Conservation (phyloP, 2,797 vertebrate species). For the Spinibarbus caldwelli region DNA sequence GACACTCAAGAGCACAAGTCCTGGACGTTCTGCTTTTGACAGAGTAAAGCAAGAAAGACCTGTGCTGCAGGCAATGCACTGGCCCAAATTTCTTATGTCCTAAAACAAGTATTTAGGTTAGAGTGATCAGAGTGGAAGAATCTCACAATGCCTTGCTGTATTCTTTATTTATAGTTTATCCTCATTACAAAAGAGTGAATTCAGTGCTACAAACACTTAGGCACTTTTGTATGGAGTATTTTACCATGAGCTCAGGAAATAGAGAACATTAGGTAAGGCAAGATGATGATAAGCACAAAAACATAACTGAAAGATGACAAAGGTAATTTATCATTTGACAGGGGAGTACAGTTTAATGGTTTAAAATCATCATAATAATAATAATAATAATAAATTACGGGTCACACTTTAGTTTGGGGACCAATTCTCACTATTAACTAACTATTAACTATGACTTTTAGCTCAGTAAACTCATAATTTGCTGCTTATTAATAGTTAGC, state of each 20-base stretch:
- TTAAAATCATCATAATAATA: no score
- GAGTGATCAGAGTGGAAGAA: constrained; percentile 1
- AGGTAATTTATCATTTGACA: neutral
- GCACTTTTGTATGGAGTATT: neutral
- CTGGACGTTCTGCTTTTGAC: constrained; percentile 1
- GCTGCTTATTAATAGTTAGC: neutral
- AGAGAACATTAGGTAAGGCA: neutral
- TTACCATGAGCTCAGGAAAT: neutral
- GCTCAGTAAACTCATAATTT: neutral
- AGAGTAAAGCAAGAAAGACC: constrained; percentile 17
- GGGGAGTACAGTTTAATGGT: neutral
- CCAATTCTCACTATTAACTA: neutral
- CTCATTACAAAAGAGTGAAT: neutral
- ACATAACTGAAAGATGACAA: neutral
- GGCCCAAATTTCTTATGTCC: constrained; percentile 38
- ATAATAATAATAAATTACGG: neutral
- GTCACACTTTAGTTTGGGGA: neutral
- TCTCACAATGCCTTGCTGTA: neutral
- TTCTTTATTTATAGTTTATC: constrained; percentile 5
- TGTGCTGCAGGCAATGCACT: constrained; percentile 36
- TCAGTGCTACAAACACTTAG: neutral
- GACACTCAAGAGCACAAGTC: neutral
- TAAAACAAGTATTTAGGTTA: constrained; percentile 56
- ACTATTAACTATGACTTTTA: neutral
- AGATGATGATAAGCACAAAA: neutral